Base-by-base conservation (phyloP, 1,140 invertebrate genomes). In the Solenopsis invicta region DNA sequence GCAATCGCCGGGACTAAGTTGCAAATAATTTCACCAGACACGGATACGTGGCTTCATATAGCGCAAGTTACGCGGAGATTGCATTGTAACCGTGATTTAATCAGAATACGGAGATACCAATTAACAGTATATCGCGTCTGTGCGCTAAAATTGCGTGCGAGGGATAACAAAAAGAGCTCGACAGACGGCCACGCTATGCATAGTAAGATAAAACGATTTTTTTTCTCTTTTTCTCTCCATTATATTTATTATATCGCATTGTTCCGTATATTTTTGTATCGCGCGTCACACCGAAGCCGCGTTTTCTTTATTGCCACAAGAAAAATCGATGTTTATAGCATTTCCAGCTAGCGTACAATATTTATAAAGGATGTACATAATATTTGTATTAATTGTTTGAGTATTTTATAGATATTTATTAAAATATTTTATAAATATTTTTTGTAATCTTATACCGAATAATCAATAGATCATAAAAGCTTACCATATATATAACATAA, bases 11-110 rank as follows among this genome's bases (percentile, higher is more conserved):
- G 54, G 54, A n/a, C 74, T 76, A 76, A 76, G 54, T 61, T 61
- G 54, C 74, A 76, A 76, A 76, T 76, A 61, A 76, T 76, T 76
- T n/a, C 37, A 4, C 37, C 74, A 61, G 72, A 76, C 74, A 76
- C n/a, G 54, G 37, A 72, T 76, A 61, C 52, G 34, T 45, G 54
- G 52, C 52, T 75, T 75, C 34, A 75, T 75, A 59, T 76, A 61
- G 54, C 37, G 34, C 18, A 21, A 45, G 37, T 59, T 76, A 76
- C 9, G 34, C 12, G 18, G n/a, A 61, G 52, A 61, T 59, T 59
- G 54, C 29, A 37, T 16, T 59, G 21, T 76, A 76, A 61, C 72
- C 52, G 34, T 34, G 41, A 45, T 76, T 76, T 76, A 76, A 76
- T 61, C 74, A 18, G 52, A 61, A 13, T 61, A 29, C 21, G 54